Percentiles rank a stretch among this genome's conserved stretches.
phyloP scores from a whole-genome alignment of 1,140 invertebrate genomes.

The Doryteuthis pealeii region DNA sequence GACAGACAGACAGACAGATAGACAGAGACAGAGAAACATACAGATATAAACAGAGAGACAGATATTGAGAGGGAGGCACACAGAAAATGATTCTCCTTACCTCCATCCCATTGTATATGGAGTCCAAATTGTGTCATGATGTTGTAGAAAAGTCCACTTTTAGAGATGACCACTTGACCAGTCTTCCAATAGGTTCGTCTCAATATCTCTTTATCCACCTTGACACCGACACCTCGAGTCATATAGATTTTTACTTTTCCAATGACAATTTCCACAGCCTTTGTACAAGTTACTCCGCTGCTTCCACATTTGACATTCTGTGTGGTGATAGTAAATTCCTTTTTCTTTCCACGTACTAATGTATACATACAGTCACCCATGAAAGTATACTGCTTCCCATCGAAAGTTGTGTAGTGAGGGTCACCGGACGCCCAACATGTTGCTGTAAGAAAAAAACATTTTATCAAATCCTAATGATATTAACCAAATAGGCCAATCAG shows the following conservation, averaged over 20 bases:
- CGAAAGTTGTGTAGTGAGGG: constrained; percentile 86
- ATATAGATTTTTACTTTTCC: constrained; percentile 66
- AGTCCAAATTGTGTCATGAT: constrained; percentile 77
- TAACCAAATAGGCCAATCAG: not conserved
- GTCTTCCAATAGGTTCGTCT: not conserved
- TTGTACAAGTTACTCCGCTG: constrained; percentile 82
- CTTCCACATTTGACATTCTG: constrained; percentile 83
- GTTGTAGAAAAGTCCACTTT: constrained; percentile 76
- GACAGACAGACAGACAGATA: too few relatives aligned
- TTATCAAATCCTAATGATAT: not conserved
- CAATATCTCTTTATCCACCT: not conserved
- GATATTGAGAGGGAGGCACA: too few relatives aligned
- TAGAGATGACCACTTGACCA: constrained; percentile 46
- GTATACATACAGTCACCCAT: constrained; percentile 82
- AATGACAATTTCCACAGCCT: constrained; percentile 71
- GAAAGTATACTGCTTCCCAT: constrained; percentile 79
- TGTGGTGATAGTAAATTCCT: constrained; percentile 65
- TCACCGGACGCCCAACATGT: constrained; percentile 75
- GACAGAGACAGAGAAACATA: too few relatives aligned
- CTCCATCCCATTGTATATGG: constrained; percentile 78
- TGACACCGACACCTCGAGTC: constrained; percentile 69
- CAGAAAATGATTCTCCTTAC: not conserved
- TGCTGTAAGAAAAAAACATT: not conserved
- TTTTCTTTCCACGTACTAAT: constrained; percentile 59
- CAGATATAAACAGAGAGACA: too few relatives aligned